These are phyloP conservation scores for Naja naja DNA, from an alignment of 2,113 vertebrate genomes.

Conservation along the genomic window DNA sequence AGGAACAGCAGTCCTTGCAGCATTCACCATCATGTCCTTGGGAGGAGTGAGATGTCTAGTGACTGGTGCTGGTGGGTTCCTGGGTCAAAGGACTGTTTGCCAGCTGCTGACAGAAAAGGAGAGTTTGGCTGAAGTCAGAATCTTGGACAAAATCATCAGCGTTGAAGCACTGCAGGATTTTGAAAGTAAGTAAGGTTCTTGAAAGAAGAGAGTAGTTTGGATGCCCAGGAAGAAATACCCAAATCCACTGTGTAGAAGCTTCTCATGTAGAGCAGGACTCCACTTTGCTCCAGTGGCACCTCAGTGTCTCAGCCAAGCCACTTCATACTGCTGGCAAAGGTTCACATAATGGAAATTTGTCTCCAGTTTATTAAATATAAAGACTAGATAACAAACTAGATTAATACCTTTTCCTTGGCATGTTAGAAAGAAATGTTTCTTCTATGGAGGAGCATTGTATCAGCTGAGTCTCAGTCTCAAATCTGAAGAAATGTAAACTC, in stretches of 20 bases:
- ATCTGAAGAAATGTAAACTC: not conserved
- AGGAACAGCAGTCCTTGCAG: not conserved
- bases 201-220: not conserved
- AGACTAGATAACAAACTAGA: not conserved
- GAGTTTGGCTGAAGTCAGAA: constrained; percentile 75
- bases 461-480: not conserved
- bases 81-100: constrained; percentile 78
- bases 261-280: not conserved
- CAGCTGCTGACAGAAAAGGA: constrained; percentile 82
- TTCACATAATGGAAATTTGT: not conserved
- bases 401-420: not conserved
- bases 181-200: constrained; percentile 57
- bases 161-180: constrained; percentile 50
- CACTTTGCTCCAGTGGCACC: not conserved
- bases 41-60: constrained; percentile 80
- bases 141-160: constrained; percentile 77
- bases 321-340: not conserved
- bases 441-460: not conserved
- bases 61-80: constrained; percentile 87
- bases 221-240: too few species aligned
- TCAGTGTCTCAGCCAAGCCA: not conserved
- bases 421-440: not conserved
- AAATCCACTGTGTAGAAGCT: too few species aligned
- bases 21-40: constrained; percentile 66
- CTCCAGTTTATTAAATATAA: not conserved